These are phyloP conservation scores for Euzetes globulus DNA, from an alignment of 2,888 invertebrate genomes.

Conservation along the genomic window DNA sequence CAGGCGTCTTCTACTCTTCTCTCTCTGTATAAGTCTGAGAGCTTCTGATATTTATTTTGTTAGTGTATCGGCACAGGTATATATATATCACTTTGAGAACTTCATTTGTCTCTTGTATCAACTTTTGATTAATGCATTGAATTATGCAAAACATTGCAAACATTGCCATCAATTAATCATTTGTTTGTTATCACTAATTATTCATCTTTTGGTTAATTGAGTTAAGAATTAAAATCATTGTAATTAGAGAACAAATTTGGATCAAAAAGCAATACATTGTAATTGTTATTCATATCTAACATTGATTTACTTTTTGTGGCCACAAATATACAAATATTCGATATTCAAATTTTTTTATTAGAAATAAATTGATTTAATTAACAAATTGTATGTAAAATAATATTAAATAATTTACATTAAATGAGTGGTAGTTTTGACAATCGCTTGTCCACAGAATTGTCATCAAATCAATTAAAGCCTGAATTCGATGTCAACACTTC, in stretches of 20 bases:
- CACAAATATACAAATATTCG: not conserved
- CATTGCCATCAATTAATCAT: not conserved
- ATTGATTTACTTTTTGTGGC: not conserved
- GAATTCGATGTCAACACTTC: not conserved
- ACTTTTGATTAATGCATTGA: not conserved
- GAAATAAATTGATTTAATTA: not conserved
- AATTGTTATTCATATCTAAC: not conserved
- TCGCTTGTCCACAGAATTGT: not conserved
- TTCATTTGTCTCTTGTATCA: not conserved
- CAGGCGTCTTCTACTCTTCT: conserved; percentile 1
- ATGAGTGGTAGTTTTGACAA: not conserved
- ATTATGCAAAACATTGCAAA: conserved; percentile 6
- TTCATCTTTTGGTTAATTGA: not conserved
- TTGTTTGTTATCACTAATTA: not conserved
- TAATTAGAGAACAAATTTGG: conserved; percentile 12
- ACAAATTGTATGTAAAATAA: not conserved
- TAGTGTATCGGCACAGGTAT: conserved; percentile 18
- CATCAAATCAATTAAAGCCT: not conserved
- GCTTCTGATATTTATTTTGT: conserved; percentile 14
- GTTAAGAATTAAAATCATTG: not conserved
- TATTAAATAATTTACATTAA: not conserved
- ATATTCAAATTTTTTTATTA: not conserved
- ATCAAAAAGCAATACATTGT: conserved; percentile 8
- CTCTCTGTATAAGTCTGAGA: conserved; percentile 12
- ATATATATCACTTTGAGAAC: not conserved